Base-by-base conservation (phyloP, 2,113 vertebrate species). In the Gambusia affinis region DNA sequence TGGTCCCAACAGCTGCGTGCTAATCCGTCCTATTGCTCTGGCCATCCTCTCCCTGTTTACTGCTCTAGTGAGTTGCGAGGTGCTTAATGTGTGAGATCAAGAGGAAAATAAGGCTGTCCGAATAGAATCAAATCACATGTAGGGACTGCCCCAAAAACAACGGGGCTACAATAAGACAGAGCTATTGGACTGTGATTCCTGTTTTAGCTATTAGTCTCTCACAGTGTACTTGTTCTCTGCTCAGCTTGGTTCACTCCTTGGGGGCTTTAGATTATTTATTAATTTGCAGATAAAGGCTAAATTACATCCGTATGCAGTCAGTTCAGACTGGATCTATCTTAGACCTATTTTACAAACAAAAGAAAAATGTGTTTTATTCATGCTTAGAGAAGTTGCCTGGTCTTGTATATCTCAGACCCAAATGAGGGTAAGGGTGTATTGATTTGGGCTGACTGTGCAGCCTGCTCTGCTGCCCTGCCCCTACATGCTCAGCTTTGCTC, bases 141-240 rank as follows among this genome's bases (percentile, higher is more conserved):
- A 84, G 84, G 82, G 81, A 84, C 87, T 88, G 84, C 82, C 85
- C 84, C 67, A 3, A 83, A 78, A 78, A 81, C 76, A 87, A 89
- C 85, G 85, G 85, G 82, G 84, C 87, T 86, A 75, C 87, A 91
- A 90, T 86, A 82, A 90, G 90, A 91, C 89, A 29, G 76, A 83
- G 88, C 85, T 87, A 92, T 93, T 92, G 92, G 85, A 90, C 89
- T 92, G 90, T 92, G 91, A 94, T 95, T 95, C 90, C 91, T 92
- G 91, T 93, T 87, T 80, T 78, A 81, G 88, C 89, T 92, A 92
- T 93, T 94, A 94, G 91, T 75, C 88, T 72, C 68, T 92, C 90
- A 81, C 85, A 73, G 87, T 80, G 83, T 87, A 80, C 84, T 47
- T 47, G 51, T 87, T 85, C 85, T 33, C 81, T 82, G 75, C 63